Evolutionary conservation across 2,113 vertebrate species (phyloP).

Genomic region (Corythornis vintsioides): DNA sequence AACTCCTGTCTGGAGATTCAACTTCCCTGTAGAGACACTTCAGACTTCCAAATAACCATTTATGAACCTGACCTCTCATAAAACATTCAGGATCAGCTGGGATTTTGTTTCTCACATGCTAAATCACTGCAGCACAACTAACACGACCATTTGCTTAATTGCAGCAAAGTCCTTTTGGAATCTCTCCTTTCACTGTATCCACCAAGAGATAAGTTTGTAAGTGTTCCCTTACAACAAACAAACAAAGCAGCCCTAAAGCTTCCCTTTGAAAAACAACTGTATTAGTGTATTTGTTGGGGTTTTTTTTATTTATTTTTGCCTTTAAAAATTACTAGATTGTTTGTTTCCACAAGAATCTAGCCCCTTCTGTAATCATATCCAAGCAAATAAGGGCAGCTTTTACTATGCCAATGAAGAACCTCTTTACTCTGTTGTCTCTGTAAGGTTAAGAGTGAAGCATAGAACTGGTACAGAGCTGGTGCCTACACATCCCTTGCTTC

Average conservation of each 20-base stretch:
- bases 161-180: slow-evolving; percentile 21
- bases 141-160: background rate
- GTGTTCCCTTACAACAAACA: background rate
- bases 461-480: background rate
- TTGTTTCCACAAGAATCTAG: slow-evolving; percentile 15
- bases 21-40: background rate
- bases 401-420: background rate
- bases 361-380: background rate
- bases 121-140: background rate
- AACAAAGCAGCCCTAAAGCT: background rate
- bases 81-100: background rate
- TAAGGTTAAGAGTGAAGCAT: background rate
- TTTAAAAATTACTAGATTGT: background rate
- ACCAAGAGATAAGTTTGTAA: background rate
- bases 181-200: background rate
- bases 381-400: slow-evolving; percentile 7
- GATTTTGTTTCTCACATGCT: background rate
- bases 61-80: slow-evolving; percentile 27
- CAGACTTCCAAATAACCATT: slow-evolving; percentile 3
- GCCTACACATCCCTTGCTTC: background rate
- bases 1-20: background rate
- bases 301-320: background rate
- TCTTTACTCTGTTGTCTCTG: background rate
- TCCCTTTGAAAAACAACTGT: background rate
- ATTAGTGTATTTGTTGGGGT: background rate